phyloP scores from a whole-genome alignment of 2,888 invertebrate species.

The Dinocampus coccinellae region DNA sequence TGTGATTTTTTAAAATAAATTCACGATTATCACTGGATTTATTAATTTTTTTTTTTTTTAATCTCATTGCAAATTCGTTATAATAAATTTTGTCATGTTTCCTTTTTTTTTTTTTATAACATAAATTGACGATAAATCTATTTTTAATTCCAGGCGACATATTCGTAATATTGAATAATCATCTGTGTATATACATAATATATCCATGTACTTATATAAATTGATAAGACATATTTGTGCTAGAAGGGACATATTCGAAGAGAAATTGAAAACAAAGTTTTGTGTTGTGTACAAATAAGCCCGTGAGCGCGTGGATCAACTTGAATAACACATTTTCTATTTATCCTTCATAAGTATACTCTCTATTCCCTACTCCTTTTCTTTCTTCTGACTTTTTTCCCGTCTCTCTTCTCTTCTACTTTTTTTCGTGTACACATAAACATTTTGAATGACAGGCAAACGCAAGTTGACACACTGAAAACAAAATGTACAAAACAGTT shows the following conservation, averaged over 20 bases:
- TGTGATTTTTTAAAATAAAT: too few relatives aligned
- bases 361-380: too few relatives aligned
- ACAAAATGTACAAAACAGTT: conserved; percentile 4
- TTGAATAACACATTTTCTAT: background rate
- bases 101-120: too few relatives aligned
- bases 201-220: background rate
- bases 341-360: too few relatives aligned
- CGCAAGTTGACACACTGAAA: background rate
- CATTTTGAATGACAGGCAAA: background rate
- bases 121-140: background rate
- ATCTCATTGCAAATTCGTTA: too few relatives aligned
- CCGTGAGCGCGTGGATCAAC: background rate
- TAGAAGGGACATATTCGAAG: background rate
- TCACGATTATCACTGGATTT: too few relatives aligned
- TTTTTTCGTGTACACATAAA: background rate
- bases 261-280: background rate
- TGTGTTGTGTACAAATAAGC: background rate
- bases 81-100: too few relatives aligned
- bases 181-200: background rate
- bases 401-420: background rate
- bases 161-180: background rate
- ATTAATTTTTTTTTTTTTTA: too few relatives aligned
- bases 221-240: background rate
- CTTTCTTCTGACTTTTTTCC: background rate
- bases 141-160: background rate